Evolutionary conservation across 2,888 invertebrate genomes (phyloP).

Genomic region (Orchestes rusci): DNA sequence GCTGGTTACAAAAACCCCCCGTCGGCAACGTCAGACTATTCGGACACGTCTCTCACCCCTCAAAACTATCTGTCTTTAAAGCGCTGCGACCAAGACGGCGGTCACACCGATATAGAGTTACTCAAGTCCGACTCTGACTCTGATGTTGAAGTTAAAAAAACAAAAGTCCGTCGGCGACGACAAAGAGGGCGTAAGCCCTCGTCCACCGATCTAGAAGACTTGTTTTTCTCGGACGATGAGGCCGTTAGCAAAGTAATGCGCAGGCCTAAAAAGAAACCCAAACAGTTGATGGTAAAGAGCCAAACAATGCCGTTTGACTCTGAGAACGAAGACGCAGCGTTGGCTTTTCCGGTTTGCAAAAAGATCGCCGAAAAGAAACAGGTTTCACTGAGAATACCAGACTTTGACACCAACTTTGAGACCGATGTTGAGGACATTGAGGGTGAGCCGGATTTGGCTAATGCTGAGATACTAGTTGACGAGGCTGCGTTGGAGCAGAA

Average conservation of each 20-base stretch:
- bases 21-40: neutral
- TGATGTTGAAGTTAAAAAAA: slow-evolving; percentile 32
- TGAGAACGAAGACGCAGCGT: slow-evolving; percentile 30
- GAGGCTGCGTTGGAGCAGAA: slow-evolving; percentile 28
- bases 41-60: neutral
- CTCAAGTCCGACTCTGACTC: slow-evolving; percentile 40
- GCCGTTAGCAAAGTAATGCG: neutral
- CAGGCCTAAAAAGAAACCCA: slow-evolving; percentile 7
- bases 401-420: slow-evolving; percentile 31
- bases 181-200: slow-evolving; percentile 28
- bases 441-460: slow-evolving; percentile 37
- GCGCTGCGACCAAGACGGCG: slow-evolving; percentile 2
- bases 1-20: neutral
- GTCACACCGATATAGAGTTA: slow-evolving; percentile 41
- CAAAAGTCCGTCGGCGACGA: slow-evolving; percentile 29
- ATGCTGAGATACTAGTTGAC: slow-evolving; percentile 15
- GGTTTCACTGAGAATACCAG: slow-evolving; percentile 26
- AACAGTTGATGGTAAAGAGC: neutral
- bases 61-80: neutral
- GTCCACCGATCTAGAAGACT: slow-evolving; percentile 37
- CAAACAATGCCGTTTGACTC: slow-evolving; percentile 28
- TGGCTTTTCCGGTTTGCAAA: slow-evolving; percentile 32
- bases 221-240: slow-evolving; percentile 34
- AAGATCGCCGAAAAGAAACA: slow-evolving; percentile 27
- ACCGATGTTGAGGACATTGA: slow-evolving; percentile 44